A percentile compares a stretch with the other conserved stretches of the same genome.
Conservation (phyloP, 2,888 invertebrate genomes). For the Erebia epiphron region DNA sequence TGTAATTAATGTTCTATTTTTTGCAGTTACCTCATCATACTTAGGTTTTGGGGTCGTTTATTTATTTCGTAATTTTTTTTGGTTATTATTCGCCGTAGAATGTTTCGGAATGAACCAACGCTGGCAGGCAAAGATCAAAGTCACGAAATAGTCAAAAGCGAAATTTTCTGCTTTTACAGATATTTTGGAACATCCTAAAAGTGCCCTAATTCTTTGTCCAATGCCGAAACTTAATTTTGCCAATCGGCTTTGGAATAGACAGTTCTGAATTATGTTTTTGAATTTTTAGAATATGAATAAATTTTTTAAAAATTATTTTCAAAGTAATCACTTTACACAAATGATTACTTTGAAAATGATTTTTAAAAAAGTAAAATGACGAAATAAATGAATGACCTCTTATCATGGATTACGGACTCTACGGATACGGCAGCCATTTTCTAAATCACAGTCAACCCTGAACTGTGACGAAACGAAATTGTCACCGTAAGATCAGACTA, state of each 20-base stretch:
- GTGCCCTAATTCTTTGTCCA: no score
- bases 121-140: no score
- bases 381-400: not conserved
- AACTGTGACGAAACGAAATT: not conserved
- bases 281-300: no score
- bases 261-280: no score
- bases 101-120: not conserved
- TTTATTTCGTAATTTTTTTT: not conserved
- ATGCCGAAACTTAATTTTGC: no score
- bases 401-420: not conserved
- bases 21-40: not conserved
- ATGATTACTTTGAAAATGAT: no score
- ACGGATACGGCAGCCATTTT: not conserved
- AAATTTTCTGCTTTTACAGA: no score
- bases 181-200: no score
- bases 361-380: no score
- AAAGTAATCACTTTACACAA: constrained; percentile 1
- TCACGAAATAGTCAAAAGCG: no score
- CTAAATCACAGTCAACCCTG: not conserved
- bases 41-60: not conserved
- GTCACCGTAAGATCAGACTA: not conserved
- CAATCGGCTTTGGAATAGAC: no score
- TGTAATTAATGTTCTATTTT: not conserved
- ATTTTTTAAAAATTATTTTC: no score
- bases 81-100: not conserved